Base-by-base conservation (phyloP, 2,797 vertebrate genomes). In the Chloroceryle inda region DNA sequence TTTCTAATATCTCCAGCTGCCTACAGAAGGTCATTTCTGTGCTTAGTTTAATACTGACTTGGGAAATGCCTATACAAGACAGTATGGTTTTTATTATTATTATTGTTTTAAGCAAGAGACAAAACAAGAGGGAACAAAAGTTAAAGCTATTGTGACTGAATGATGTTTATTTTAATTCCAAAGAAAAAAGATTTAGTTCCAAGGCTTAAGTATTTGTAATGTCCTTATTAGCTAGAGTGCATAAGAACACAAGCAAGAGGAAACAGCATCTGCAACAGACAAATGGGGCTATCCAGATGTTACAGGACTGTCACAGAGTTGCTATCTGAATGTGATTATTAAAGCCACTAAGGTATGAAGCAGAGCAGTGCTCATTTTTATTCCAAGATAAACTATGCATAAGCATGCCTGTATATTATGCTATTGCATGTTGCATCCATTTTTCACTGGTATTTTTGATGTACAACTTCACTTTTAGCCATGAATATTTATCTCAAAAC, bases 101-200 rank as follows among this genome's bases (percentile, higher is more conserved):
- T 84, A 3, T 55, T 89, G 33, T 72, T 88, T 92, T 66, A 93
- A 95, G 44, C 44, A 91, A 80, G 42, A 88, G 73, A 90, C 83
- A 93, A 95, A 97, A 78, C 61, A 94, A 90, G 31, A 50, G 11
- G 35, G 45, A 81, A 80, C 33, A 81, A 72, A 94, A 94, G 45
- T 58, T 84, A 53, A 86, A 77, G 53, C 45, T 50, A 21, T 33
- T 59, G 37, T 72, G 53, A 68, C 21, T 26, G 23, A 66, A 50
- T 37, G 17, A 15, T 86, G 61, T 81, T 95, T 91, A 61, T 89
- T 91, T 95, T 75, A 23, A 79, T 89, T 82, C 71, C 56, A 67
- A 66, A 87, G 29, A 19, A 69, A 75, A 80, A 61, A 40, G 2
- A 47, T n/a, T 69, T 66, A 15, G 24, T 86, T 84, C 55, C 76